Base-by-base conservation (phyloP, 37 sponge, comb jelly and placozoan genomes). In the Tethya wilhelma region DNA sequence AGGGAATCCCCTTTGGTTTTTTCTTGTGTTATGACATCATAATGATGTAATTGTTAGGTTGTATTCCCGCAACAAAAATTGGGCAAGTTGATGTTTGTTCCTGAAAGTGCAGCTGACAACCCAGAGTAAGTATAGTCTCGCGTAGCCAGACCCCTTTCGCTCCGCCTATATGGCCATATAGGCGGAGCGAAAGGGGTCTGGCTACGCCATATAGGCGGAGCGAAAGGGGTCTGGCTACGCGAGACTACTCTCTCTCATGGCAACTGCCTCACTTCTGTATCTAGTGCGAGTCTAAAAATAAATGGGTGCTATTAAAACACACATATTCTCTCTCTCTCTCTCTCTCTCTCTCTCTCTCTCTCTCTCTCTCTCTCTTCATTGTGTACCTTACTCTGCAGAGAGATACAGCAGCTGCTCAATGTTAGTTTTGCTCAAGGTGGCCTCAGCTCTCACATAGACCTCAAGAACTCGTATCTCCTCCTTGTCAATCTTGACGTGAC, bases 41-140 rank as follows among this genome's bases (percentile, higher is more conserved):
- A n/a, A n/a, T n/a, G n/a, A n/a, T n/a, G n/a, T n/a, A n/a, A n/a
- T n/a, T n/a, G n/a, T n/a, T n/a, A 77, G 73, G 89, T 89, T 26
- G 49, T 78, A 19, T 39, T 89, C 7, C 67, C 84, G 14, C 59
- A 82, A 34, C 73, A 71, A 25, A 62, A 69, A 12, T 41, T 75
- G 39, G 84, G 63, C 0, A 83, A 84, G 68, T 74, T 87, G 88
- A 44, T 92, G 17, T 92, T 92, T 74, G 92, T 87, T 1, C 88
- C 92, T 36, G 74, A 83, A 17, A 0, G 29, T 17, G 59, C 84
- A 5, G 60, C 72, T 32, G 80, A 74, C 34, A 69, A 63, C 36
- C 55, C 56, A 17, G 75, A 79, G 90, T 89, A 36, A 77, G 89
- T 80, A n/a, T n/a, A 26, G 1, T n/a, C n/a, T n/a, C n/a, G n/a